Evolutionary conservation across 2,888 invertebrate genomes (phyloP).

Genomic region (Thelaira solivaga): DNA sequence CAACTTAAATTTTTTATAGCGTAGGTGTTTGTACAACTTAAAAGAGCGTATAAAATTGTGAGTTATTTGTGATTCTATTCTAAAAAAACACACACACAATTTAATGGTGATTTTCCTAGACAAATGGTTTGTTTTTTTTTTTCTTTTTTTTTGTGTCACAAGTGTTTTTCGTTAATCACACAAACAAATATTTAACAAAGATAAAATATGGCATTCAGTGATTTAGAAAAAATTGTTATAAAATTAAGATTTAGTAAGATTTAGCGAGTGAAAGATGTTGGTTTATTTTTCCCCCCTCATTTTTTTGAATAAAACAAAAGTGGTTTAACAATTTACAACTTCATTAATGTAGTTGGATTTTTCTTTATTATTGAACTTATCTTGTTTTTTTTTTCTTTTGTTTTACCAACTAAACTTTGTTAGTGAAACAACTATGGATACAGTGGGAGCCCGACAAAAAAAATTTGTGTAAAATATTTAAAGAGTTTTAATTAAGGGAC

Average conservation of each 20-base stretch:
- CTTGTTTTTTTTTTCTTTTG: background rate
- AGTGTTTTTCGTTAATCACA: constrained; percentile 40
- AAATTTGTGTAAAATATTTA: too few relatives aligned
- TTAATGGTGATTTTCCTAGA: background rate
- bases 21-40: constrained; percentile 4
- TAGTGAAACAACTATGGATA: background rate
- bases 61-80: background rate
- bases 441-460: too few relatives aligned
- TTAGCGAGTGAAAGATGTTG: background rate
- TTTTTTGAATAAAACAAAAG: background rate
- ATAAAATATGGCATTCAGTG: background rate
- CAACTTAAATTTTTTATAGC: background rate
- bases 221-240: background rate
- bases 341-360: background rate
- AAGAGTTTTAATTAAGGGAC: too few relatives aligned
- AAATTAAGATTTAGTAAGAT: too few relatives aligned
- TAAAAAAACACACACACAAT: background rate
- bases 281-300: background rate
- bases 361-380: background rate
- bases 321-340: background rate
- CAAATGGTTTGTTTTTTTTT: background rate
- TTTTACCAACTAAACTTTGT: too few relatives aligned
- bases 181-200: constrained; percentile 2
- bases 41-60: constrained; percentile 12
- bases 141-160: background rate